Evolutionary conservation across 1,140 invertebrate species (phyloP).

Genomic region (Scaptomyza pallida): DNA sequence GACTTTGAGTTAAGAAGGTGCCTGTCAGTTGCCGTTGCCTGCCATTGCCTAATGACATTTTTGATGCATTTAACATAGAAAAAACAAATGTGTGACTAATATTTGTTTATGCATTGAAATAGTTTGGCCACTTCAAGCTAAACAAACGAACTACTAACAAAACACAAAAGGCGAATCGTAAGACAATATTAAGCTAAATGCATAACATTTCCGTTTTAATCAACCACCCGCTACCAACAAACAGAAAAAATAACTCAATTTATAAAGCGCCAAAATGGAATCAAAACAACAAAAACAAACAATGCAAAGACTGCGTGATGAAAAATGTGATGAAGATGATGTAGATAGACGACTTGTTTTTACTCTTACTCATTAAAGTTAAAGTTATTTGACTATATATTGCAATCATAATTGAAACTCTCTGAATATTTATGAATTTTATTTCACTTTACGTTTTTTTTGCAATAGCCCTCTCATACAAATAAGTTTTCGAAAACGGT

Average conservation of each 20-base stretch:
- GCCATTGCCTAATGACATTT: constrained; percentile 46
- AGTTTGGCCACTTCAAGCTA: constrained; percentile 55
- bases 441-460: constrained; percentile 9
- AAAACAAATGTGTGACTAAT: constrained; percentile 27
- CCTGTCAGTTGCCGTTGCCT: constrained; percentile 16
- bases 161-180: constrained; percentile 39
- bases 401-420: not conserved
- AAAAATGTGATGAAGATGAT: not conserved
- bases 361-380: not conserved
- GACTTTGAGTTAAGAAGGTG: constrained; percentile 34
- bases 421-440: constrained; percentile 9
- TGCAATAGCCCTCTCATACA: constrained; percentile 41
- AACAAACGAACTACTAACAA: constrained; percentile 12
- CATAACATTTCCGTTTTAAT: constrained; percentile 78
- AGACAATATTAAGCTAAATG: constrained; percentile 64
- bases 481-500: constrained; percentile 60
- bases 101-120: constrained; percentile 43
- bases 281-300: constrained; percentile 18
- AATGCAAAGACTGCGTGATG: constrained; percentile 13
- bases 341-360: not conserved
- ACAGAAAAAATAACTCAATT: constrained; percentile 52
- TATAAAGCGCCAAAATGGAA: constrained; percentile 44
- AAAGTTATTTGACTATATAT: not conserved
- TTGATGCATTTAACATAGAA: constrained; percentile 2
- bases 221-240: constrained; percentile 70